Conservation (phyloP, 2,888 invertebrate genomes). For the Phyllotreta striolata region DNA sequence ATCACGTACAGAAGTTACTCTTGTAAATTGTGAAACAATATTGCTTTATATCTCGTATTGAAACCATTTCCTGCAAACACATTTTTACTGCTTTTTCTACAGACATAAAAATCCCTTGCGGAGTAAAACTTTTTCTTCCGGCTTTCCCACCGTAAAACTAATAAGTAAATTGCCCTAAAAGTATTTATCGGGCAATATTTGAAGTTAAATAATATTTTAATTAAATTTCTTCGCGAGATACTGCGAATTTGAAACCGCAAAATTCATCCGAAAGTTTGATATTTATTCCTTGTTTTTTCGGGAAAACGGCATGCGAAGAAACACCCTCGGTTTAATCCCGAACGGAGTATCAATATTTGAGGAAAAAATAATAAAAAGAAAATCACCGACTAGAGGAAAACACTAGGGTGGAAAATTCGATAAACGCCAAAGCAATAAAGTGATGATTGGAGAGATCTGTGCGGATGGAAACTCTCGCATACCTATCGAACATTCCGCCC, state of each 20-base stretch:
- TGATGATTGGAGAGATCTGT: conserved; percentile 58
- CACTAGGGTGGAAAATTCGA: conserved; percentile 59
- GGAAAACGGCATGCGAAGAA: too few species aligned
- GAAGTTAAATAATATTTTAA: too few species aligned
- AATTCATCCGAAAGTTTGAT: too few species aligned
- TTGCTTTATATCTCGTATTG: conserved; percentile 2
- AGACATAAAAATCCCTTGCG: conserved; percentile 7
- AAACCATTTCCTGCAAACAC: conserved; percentile 14
- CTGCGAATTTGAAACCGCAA: too few species aligned
- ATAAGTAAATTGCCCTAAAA: conserved; percentile 22
- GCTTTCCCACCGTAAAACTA: conserved; percentile 19
- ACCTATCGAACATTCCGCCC: conserved; percentile 37
- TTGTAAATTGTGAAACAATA: too few species aligned
- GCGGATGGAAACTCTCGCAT: conserved; percentile 39
- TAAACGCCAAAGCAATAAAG: conserved; percentile 60
- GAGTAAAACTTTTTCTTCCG: conserved; percentile 19
- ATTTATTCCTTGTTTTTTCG: too few species aligned
- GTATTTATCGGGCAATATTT: conserved; percentile 7
- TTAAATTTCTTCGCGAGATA: too few species aligned
- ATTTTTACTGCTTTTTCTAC: conserved; percentile 4
- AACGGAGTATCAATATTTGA: conserved; percentile 34
- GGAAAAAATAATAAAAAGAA: conserved; percentile 30
- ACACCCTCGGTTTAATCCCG: conserved; percentile 22
- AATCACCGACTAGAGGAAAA: conserved; percentile 44
- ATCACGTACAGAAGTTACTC: too few species aligned